These are phyloP conservation scores for Mesorhabditis sp. DNA, from an alignment of 2,888 invertebrate species.

Conservation along the genomic window DNA sequence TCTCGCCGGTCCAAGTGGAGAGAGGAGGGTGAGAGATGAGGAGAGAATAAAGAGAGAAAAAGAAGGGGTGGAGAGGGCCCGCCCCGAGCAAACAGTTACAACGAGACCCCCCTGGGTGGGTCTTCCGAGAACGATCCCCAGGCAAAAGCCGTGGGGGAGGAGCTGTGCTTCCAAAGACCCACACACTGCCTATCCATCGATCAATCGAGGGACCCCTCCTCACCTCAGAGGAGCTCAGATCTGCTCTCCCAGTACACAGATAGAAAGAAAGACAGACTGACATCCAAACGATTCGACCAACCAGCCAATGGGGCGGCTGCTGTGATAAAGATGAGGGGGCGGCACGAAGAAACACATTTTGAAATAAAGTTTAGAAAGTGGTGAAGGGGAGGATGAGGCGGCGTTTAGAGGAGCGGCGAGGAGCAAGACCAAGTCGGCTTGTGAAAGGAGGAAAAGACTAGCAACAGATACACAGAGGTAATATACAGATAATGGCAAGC, in stretches of 20 bases:
- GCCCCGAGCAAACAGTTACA: background rate
- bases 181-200: no score
- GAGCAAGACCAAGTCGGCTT: background rate
- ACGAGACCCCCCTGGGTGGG: slow-evolving; percentile 3
- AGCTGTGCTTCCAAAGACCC: background rate
- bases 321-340: no score
- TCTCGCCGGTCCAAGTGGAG: background rate
- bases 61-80: slow-evolving; percentile 3
- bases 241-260: no score
- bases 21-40: slow-evolving; percentile 5
- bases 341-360: no score
- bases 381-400: background rate
- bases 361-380: background rate
- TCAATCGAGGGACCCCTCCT: no score
- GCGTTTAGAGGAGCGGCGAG: background rate
- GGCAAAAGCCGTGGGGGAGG: background rate
- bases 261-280: no score
- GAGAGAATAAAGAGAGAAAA: background rate
- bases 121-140: slow-evolving; percentile 2
- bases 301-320: no score
- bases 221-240: no score
- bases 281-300: no score
- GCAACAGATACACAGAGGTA: background rate
- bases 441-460: background rate
- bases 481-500: no score